Base-by-base conservation (phyloP, 2,113 vertebrate species). In the Bos indicus region DNA sequence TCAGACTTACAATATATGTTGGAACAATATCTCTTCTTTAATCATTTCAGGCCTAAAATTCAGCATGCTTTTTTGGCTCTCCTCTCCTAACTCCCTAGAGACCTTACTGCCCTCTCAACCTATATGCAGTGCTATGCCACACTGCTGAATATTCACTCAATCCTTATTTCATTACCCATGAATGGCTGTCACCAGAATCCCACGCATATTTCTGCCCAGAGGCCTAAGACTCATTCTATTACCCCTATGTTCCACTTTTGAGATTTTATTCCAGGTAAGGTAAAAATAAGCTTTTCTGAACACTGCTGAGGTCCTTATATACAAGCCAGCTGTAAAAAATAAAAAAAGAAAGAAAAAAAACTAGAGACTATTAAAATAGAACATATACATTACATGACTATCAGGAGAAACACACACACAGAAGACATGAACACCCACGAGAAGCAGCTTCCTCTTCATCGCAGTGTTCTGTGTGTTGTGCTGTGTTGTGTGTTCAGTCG, bases 401-500 rank as follows among this genome's bases (percentile, higher is more conserved):
- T 85, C 78, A 98, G 56, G 95, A 98, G 77, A 98, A 98, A 98
- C 96, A 98, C 74, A 87, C 33, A 97, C 7, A 87, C 43, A 82
- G 56, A 54, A 94, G 94, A 91, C 5, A 84, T 60, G 93, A 94
- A 95, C 48, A 81, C 19, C 82, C 64, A 90, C 52, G 87, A 95
- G 67, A 88, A 81, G 82, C 2, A 88, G 48, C 10, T 91, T 78
- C 36, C 10, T 93, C 67, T 77, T 91, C 33, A 93, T 64, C 56
- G 82, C 86, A 85, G 13, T 74, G 21, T 43, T 77, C 23, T 77
- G 59, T 30, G 36, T 74, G 36, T 43, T 62, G 14, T 62, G 28
- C 28, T 16, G 28, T 33, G 28, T 62, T 43, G 23, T 43, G 71
- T 43, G 12, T 14, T 43, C 71, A 77, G 23, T 43, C 3, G 2